Base-by-base conservation (phyloP, 2,113 vertebrate species). In the Oreochromis spilurus region DNA sequence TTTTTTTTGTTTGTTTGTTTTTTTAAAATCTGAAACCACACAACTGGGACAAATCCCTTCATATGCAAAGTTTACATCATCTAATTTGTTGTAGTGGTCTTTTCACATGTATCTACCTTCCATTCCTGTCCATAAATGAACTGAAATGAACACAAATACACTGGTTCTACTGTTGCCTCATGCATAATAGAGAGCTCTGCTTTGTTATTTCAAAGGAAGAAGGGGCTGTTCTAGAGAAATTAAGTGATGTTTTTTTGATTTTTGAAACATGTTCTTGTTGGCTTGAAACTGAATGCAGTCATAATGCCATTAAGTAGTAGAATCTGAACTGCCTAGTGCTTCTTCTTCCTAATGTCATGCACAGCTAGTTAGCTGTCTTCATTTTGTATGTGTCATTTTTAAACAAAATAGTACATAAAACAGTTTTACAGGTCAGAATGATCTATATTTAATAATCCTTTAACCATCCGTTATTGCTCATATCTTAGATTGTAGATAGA, bases 21-120 rank as follows among this genome's bases (percentile, higher is more conserved):
- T 83, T 65, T 24, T 24, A 24, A 26, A 26, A 55, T 62, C 70
- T 84, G 48, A 79, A 88, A 67, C 55, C 40, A 82, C 78, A 83
- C 65, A 91, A 12, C 81, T 78, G 29, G 84, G 62, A 89, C 72
- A 84, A 87, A 89, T 90, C 81, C 88, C 79, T 88, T 81, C 84
- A 88, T 87, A 93, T 95, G 89, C 92, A 94, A 94, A 60, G 91
- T 95, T 93, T 93, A 93, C 92, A 94, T 91, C 70, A 24, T 87
- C 60, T 85, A 60, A 43, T 85, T 60, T 90, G 43, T 78, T 43
- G 67, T 94, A 72, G 45, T 88, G 81, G 82, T 90, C 62, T 52
- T 84, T 80, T 91, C 87, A 90, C 52, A 40, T 87, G 72, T 60
- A 75, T 65, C 72, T 86, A 65, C 24, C 90, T 91, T 85, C 26